Evolutionary conservation across 2,888 invertebrate genomes (phyloP), one percentile per base, ranked within the genome.

Genomic region (Ctena decussata): DNA sequence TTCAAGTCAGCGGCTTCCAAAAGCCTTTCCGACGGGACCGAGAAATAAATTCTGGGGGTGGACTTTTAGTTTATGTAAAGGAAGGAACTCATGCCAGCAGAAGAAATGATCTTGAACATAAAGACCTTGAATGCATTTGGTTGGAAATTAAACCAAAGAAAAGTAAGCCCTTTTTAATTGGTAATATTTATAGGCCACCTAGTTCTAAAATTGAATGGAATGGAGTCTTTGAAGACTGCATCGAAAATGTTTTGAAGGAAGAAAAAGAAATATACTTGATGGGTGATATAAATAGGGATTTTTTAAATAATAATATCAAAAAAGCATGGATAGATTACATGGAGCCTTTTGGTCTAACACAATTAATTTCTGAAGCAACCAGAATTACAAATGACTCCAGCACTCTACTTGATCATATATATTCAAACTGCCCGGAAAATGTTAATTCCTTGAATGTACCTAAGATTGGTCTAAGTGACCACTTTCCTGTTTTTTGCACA

Each of bases 401-500:
- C 24, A 60, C 60, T 18, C 30, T 60, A 11, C 8, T 60, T 27
- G 60, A 30, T 30, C 60, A 60, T 60, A 60, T 60, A 27, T 60
- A 60, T 30, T 60, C 60, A 60, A 60, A 60, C 27, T 60, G 60
- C 27, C 60, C 60, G 3, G 60, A 60, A 60, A 60, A 60, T 60
- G 60, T 60, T 3, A 60, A 60, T 30, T 60, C 60, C 27, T 27
- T 60, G 18, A 21, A 60, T 30, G 27, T 60, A 3, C 60, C 60
- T 11, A 60, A 60, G 21, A 60, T 60, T 30, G 30, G 60, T 18
- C 30, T 30, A 11, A 60, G 60, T 60, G 60, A 60, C 21, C 60
- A 60, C 21, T 60, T 60, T 18, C 60, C 60, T 30, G 18, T 24
- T 27, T 60, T 60, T 30, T 24, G 24, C 30, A 30, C 60, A 60